Evolutionary conservation across 2,888 invertebrate species (phyloP), one percentile per base, ranked within the genome.

Genomic region (Xestia ashworthii): DNA sequence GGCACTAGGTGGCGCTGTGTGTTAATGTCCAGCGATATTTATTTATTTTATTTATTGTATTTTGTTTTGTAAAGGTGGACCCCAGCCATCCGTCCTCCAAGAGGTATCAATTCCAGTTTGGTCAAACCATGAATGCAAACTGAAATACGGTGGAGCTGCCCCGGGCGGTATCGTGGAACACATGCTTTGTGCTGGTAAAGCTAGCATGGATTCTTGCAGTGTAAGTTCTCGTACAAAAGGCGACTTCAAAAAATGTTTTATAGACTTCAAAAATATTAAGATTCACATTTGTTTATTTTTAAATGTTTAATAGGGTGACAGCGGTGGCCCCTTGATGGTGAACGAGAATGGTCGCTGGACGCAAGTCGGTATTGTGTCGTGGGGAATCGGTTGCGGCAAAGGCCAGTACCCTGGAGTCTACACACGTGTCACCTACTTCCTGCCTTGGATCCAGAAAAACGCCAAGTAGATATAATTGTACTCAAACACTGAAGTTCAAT

Each of bases 381-480:
- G 99, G 98, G 99, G 99, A 82, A 99, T 99, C 88, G 99, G 98
- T 58, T 99, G 99, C 92, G 99, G 99, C 76, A 98, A 99, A 95
- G 98, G 98, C 38, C 98, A 98, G 91, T 99, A 98, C 95, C 99
- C 99, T 0, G 99, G 99, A 25, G 99, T 99, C 5, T 99, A 99
- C 94, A 98, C 99, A 0, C 97, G 99, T 87, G 98, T 99, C 80
- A 98, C 98, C 68, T 97, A 98, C 87, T 98, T 98, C 96, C 93
- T 98, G 89, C 98, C 98, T 44, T 99, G 99, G 99, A 98, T 99
- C 91, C 97, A 97, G 90, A 98, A 98, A 94, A 99, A 99, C 94
- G 97, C 98, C 74, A 98, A 98, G 94, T 98, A 97, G 82, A 76
- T 48, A 62, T n/a, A 12, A 32, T 55, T n/a, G 50, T 19, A 66